Evolutionary conservation across 92 coral and sea anemone genomes (phyloP).

Genomic region (Ricordea florida): DNA sequence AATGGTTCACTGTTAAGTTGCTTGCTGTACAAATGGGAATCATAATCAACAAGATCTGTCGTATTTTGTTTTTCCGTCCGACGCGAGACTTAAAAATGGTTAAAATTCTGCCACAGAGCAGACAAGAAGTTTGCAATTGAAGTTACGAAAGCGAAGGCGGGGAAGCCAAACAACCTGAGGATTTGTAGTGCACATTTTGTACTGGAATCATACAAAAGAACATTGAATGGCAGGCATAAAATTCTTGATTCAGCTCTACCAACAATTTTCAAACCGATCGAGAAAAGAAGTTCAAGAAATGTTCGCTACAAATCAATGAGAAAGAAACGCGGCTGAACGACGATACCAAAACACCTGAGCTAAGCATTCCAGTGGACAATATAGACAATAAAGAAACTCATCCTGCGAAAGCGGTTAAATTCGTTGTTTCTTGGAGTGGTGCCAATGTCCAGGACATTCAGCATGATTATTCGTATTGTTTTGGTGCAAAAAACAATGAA

Average conservation of each 20-base stretch:
- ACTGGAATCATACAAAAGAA: constrained; percentile 22
- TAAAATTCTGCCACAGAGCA: constrained; percentile 8
- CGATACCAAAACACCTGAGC: constrained; percentile 9
- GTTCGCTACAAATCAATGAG: constrained; percentile 18
- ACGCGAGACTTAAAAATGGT: neutral
- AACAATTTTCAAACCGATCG: constrained; percentile 25
- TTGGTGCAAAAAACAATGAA: neutral
- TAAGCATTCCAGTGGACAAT: neutral
- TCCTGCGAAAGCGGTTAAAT: too few species aligned
- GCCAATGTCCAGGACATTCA: neutral
- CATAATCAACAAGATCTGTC: neutral
- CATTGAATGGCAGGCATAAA: constrained; percentile 1
- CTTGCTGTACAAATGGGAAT: constrained; percentile 14
- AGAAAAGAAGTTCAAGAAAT: constrained; percentile 8
- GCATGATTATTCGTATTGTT: neutral
- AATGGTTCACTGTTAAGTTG: neutral
- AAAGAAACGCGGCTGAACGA: constrained; percentile 18
- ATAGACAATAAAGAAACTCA: neutral
- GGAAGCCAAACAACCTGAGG: constrained; percentile 38
- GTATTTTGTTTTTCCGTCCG: neutral
- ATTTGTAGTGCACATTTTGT: constrained; percentile 33
- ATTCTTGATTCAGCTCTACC: neutral
- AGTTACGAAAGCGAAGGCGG: constrained; percentile 14
- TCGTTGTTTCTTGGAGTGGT: neutral
- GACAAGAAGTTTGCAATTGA: neutral